Evolutionary conservation across 2,113 vertebrate genomes (phyloP), one percentile per base, ranked within the genome.

Genomic region (Philantomba maxwellii): DNA sequence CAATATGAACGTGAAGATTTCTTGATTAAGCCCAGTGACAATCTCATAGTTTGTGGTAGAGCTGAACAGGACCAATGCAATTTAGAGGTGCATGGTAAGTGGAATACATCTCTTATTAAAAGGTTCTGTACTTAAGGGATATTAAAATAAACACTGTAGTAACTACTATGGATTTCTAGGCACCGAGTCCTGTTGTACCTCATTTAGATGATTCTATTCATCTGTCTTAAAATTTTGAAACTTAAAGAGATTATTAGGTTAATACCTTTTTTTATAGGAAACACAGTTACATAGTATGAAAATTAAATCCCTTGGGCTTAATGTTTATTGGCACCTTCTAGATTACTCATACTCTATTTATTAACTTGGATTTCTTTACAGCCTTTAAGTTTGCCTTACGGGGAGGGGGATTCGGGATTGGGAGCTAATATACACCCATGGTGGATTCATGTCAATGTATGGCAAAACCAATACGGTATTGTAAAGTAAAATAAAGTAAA

Each of bases 1-100:
- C 99, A 99, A 9, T 99, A 99, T 78, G 99, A 99, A 92, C 98
- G 99, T 73, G 99, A 99, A 10, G 99, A 99, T 96, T 99, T 99
- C 94, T 97, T 99, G 95, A 99, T 99, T 96, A 99, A 99, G 80
- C 98, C 99, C 51, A 98, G 62, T 77, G 99, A 99, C 98, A 99
- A 99, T 93, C 99, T 99, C 51, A 99, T 99, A 45, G 98, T 99
- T 30, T 98, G 99, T 47, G 99, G 99, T 81, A 98, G 98, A 92
- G 99, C 99, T 23, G 99, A 99, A 93, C 99, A 99, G 93, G 99
- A 99, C 95, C 99, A 98, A 84, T 99, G 99, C 97, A 99, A 99
- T 97, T 98, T 99, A 96, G 99, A 99, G 93, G 97, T 99, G 45
- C 98, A 99, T 13, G 98, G 99, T 99, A 95, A 98, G 98, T 98